These are phyloP conservation scores for Drosophila lacteicornis DNA, from an alignment of 1,140 invertebrate species.

Conservation along the genomic window DNA sequence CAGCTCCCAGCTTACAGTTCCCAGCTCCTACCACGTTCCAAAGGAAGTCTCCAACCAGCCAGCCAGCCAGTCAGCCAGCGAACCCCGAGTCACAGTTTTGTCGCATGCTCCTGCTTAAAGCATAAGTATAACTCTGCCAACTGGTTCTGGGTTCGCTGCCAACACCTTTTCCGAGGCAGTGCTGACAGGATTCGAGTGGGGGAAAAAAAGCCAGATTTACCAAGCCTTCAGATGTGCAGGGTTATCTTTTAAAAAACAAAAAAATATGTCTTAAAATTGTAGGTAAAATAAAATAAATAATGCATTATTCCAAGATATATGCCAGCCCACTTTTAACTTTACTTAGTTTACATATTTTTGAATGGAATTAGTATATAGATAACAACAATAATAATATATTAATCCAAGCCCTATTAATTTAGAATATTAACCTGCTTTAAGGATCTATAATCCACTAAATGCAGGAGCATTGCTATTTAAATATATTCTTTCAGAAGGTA, in stretches of 20 bases:
- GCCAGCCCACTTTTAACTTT: too few relatives aligned
- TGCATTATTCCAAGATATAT: too few relatives aligned
- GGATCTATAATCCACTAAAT: too few relatives aligned
- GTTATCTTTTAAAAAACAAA: too few relatives aligned
- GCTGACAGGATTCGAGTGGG: conserved; percentile 1
- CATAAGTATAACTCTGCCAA: conserved; percentile 62
- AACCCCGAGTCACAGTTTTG: conserved; percentile 62
- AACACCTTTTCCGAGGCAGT: conserved; percentile 39
- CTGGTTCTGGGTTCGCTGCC: conserved; percentile 65
- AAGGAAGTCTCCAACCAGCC: conserved; percentile 56
- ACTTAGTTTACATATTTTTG: too few relatives aligned
- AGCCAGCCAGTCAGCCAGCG: conserved; percentile 6
- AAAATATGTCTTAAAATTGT: too few relatives aligned
- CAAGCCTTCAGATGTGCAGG: too few relatives aligned
- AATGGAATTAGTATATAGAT: too few relatives aligned
- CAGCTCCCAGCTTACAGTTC: neutral
- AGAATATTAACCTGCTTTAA: neutral
- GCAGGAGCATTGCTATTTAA: neutral
- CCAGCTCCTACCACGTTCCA: conserved; percentile 56
- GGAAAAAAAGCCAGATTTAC: neutral
- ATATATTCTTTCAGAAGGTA: too few relatives aligned
- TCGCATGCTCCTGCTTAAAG: conserved; percentile 79
- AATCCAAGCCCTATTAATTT: neutral
- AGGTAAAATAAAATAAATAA: too few relatives aligned
- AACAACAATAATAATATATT: too few relatives aligned